Evolutionary conservation across 2,888 invertebrate species (phyloP), one percentile per base, ranked within the genome.

Genomic region (Drosophila atripex): DNA sequence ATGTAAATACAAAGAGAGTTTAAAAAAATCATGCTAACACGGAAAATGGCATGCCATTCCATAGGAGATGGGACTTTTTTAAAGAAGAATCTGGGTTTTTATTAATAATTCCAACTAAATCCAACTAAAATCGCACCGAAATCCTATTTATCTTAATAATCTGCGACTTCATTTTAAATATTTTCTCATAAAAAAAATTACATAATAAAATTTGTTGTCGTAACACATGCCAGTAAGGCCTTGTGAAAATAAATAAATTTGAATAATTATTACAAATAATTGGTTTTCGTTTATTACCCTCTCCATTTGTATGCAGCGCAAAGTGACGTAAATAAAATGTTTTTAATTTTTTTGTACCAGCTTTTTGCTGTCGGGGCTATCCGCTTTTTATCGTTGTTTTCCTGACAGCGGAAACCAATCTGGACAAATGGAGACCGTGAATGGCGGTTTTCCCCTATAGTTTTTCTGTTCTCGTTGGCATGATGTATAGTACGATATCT

Each of bases 261-360:
- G 7, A 75, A 71, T 63, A 76, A 75, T 75, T 71, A 66, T 60
- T 69, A 73, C 52, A 78, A 75, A 73, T 75, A 77, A 82, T 71
- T 54, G 59, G 14, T 46, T 69, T 69, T 76, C 66, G 58, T 80
- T 56, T 65, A 76, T 78, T 65, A 46, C 64, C 45, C 54, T 21
- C 61, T 51, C 49, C 23, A 32, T 30, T 61, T 61, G 61, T 30
- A 68, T 59, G 32, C 57, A 70, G 30, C 54, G 45, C 23, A 43
- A 35, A 41, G 41, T 28, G 59, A 65, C 66, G 47, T 68, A 73
- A 52, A 66, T 55, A 45, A 71, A 74, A 69, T 46, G 55, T 56
- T 12, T 49, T 45, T 38, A 23, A 12, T 21, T 21, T 53, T 41
- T 75, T 63, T 58, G 51, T 46, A 23, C n/a, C 46, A 64, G 55